Evolutionary conservation across 2,888 invertebrate species (phyloP).

Genomic region (Zelleria hepariella): DNA sequence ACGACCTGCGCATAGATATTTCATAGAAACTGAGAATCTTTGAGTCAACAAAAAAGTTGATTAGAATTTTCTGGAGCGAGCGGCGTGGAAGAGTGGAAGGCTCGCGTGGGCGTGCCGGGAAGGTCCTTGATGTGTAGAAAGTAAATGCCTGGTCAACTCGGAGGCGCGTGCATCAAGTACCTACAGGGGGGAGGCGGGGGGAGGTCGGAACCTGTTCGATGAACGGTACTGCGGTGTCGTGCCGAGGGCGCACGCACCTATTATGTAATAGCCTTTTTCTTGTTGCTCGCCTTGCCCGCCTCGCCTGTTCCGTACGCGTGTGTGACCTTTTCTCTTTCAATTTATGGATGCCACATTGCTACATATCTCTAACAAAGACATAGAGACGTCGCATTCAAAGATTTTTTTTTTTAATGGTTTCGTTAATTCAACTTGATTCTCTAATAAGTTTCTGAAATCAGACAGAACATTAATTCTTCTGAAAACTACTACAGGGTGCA

Average conservation of each 20-base stretch:
- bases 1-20: neutral
- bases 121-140: constrained; percentile 67
- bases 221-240: constrained; percentile 57
- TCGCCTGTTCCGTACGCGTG: constrained; percentile 15
- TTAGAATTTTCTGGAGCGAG: neutral
- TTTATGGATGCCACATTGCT: neutral
- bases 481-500: no score
- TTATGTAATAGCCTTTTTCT: constrained; percentile 67
- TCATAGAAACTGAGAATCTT: neutral
- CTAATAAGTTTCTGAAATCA: no score
- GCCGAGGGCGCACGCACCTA: constrained; percentile 57
- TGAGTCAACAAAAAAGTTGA: neutral
- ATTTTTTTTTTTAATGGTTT: no score
- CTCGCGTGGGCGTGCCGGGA: constrained; percentile 26
- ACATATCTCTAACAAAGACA: no score
- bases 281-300: constrained; percentile 40
- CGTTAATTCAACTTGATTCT: no score
- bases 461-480: no score
- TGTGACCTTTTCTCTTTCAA: constrained; percentile 12
- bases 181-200: constrained; percentile 14
- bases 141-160: constrained; percentile 54
- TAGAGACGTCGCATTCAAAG: no score
- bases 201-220: constrained; percentile 58
- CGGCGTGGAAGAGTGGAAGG: neutral
- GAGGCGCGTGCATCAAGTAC: constrained; percentile 31